A percentile compares a stretch with the other conserved stretches of the same genome.
Evolutionary conservation across 2,113 vertebrate genomes (phyloP).

Genomic region (Cyprinodon tularosa): DNA sequence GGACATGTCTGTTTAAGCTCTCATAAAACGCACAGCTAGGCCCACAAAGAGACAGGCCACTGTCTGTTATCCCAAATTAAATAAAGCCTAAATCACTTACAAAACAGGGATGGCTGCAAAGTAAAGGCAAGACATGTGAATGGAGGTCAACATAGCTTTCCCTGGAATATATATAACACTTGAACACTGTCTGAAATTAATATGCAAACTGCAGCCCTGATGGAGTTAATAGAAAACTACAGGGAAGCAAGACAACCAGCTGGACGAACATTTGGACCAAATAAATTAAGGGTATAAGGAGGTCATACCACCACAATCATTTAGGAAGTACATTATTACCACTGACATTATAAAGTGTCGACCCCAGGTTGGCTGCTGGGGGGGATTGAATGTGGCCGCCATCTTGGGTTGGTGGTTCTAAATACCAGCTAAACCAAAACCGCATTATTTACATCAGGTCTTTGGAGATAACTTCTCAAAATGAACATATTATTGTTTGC

Average conservation of each 20-base stretch:
- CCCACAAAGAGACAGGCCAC: conserved; percentile 14
- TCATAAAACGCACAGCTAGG: not conserved
- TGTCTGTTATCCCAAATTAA: conserved; percentile 47
- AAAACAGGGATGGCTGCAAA: conserved; percentile 1
- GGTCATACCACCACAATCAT: too few relatives aligned
- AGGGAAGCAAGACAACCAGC: not conserved
- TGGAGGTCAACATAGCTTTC: not conserved
- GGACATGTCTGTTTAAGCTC: not conserved
- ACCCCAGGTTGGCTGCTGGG: too few relatives aligned
- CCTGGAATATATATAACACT: not conserved
- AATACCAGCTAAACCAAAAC: too few relatives aligned
- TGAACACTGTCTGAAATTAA: not conserved
- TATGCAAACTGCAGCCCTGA: conserved; percentile 3
- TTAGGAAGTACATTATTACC: too few relatives aligned
- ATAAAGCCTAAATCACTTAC: conserved; percentile 55
- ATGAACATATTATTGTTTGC: too few relatives aligned
- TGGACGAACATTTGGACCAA: not conserved
- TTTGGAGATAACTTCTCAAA: too few relatives aligned
- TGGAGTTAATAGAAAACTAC: not conserved
- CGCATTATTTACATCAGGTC: too few relatives aligned
- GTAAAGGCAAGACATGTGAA: not conserved
- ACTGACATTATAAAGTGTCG: too few relatives aligned
- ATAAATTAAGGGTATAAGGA: too few relatives aligned
- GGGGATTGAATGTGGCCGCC: too few relatives aligned
- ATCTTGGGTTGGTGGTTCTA: too few relatives aligned